Percentiles rank a stretch among this genome's conserved stretches.
Evolutionary conservation across 2,113 vertebrate genomes (phyloP).

Genomic region (Cygnus atratus): DNA sequence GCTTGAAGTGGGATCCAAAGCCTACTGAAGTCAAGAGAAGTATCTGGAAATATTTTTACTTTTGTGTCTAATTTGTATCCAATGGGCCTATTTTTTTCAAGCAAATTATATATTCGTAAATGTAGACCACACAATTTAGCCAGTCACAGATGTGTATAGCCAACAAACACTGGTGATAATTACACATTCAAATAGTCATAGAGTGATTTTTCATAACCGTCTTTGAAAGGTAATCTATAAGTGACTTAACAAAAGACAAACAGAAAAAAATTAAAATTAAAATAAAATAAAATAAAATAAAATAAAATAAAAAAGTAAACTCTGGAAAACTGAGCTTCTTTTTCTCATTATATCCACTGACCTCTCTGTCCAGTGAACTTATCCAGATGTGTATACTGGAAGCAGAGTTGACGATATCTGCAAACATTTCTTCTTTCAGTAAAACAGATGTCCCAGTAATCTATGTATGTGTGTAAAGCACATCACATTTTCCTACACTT

Average conservation of each 20-base stretch:
- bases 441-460: not conserved
- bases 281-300: no score
- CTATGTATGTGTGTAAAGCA: not conserved
- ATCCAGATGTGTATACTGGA: not conserved
- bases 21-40: not conserved
- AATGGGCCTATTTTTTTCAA: not conserved
- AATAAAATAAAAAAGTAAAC: not conserved
- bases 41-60: not conserved
- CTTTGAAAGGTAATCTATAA: not conserved
- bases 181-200: not conserved
- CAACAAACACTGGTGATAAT: not conserved
- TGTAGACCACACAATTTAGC: not conserved
- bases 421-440: not conserved
- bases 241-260: not conserved
- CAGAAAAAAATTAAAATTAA: not conserved
- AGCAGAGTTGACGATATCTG: not conserved
- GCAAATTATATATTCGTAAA: not conserved
- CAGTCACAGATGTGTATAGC: not conserved
- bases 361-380: not conserved
- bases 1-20: not conserved
- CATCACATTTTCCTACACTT: not conserved
- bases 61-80: not conserved
- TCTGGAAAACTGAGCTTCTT: not conserved
- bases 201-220: not conserved
- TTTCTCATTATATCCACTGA: accelerated